phyloP scores from a whole-genome alignment of 37 sponge, comb jelly and placozoan species.

The Dysidea cf. avara region DNA sequence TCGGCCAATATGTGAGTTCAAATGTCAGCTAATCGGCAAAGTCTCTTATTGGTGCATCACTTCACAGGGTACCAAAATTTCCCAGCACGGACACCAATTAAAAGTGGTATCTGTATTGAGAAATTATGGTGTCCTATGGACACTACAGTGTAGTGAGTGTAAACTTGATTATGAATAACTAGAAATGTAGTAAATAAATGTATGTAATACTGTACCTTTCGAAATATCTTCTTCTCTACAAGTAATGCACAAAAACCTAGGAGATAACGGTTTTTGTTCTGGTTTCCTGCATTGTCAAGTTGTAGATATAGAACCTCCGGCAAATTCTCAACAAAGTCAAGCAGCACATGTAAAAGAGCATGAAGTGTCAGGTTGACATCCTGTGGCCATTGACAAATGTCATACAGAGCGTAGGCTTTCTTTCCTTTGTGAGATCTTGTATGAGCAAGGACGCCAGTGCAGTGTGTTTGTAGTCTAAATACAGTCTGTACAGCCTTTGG shows the following conservation, averaged over 20 bases:
- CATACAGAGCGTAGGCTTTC: constrained; percentile 13
- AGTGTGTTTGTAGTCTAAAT: constrained; percentile 48
- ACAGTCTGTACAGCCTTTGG: constrained; percentile 35
- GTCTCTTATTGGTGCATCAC: no score
- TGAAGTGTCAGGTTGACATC: constrained; percentile 35
- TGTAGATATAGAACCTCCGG: constrained; percentile 32
- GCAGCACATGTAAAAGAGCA: not conserved
- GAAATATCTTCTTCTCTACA: constrained; percentile 18
- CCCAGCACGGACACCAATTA: no score
- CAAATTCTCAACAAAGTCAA: not conserved
- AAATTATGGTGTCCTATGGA: no score
- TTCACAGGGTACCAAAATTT: no score
- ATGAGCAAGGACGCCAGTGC: constrained; percentile 36
- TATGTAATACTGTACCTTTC: constrained; percentile 19
- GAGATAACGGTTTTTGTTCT: constrained; percentile 49
- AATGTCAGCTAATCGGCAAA: no score
- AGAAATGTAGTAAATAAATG: no score
- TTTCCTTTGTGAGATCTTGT: constrained; percentile 26
- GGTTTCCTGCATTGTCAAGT: constrained; percentile 29
- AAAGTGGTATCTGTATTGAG: no score
- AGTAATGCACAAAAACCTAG: constrained; percentile 36
- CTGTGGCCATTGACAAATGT: constrained; percentile 54
- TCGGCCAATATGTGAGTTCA: no score
- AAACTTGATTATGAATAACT: no score
- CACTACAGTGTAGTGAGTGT: no score